phyloP scores from a whole-genome alignment of 2,113 vertebrate species.

The Callipepla squamata region DNA sequence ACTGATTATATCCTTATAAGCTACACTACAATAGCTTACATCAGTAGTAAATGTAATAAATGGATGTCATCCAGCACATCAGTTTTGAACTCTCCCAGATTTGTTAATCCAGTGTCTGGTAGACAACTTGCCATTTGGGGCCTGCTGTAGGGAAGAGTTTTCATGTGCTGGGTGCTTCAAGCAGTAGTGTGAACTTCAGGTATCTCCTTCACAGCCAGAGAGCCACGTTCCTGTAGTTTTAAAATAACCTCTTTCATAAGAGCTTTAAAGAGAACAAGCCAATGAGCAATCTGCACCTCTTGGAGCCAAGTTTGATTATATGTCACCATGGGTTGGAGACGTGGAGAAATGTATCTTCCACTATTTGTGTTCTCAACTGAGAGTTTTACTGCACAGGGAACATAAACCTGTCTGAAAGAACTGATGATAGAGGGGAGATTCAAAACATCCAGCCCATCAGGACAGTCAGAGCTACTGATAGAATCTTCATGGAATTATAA shows the following conservation, averaged over 20 bases:
- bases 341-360: conserved; percentile 24
- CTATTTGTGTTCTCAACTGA: conserved; percentile 1
- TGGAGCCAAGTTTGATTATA: background rate
- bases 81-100: background rate
- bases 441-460: conserved; percentile 19
- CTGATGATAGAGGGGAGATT: conserved; percentile 9
- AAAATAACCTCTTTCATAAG: background rate
- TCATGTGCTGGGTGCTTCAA: background rate
- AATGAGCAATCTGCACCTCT: rapidly evolving
- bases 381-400: background rate
- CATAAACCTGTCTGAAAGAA: conserved; percentile 40
- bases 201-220: background rate
- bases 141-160: background rate
- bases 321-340: background rate
- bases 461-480: background rate
- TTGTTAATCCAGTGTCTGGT: background rate
- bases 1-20: background rate
- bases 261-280: background rate
- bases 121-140: background rate
- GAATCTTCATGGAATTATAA: conserved; percentile 39
- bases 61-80: background rate
- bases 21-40: background rate
- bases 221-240: background rate
- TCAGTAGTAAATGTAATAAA: background rate
- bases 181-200: background rate